Evolutionary conservation across 2,888 invertebrate species (phyloP), one percentile per base, ranked within the genome.

Genomic region (Pomacea canaliculata): DNA sequence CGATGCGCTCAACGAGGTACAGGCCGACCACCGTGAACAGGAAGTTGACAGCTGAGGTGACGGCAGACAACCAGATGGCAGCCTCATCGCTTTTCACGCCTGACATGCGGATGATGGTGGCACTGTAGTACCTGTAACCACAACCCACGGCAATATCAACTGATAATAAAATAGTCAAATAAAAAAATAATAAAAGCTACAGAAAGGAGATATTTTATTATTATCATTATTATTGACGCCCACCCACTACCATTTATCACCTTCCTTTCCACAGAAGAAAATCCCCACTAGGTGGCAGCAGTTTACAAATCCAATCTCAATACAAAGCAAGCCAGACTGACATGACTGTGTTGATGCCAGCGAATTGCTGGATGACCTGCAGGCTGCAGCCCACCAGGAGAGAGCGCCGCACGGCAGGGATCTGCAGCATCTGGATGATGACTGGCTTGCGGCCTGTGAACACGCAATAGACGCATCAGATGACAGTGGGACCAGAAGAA

Each of bases 341-440:
- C 90, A 92, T 92, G 78, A 93, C 92, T 1, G 93, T 93, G 85
- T 93, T 93, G 83, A 93, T 93, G 49, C 93, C 93, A 56, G 92
- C 88, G 8, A 93, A 81, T 83, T 93, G 93, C 83, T 93, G 93
- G 79, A 92, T 91, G 76, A 92, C 86, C 83, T 93, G 92, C 66
- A 93, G 86, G 37, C 89, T 84, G 83, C 92, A 92, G 18, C 93
- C 93, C 23, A 93, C 87, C 16, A 92, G 76, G 7, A 93, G 88
- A 0, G 93, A 92, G 63, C 90, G 81, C 68, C 91, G 83, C 0
- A 91, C 87, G 7, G 88, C 78, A 0, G 89, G 86, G 12, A 87
- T 87, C 48, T 84, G 81, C 12, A 91, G 81, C 78, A 92, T 89
- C 79, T 86, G 85, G 23, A 85, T 77, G 37, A 87, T 81, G 63